phyloP scores from a whole-genome alignment of 1,140 invertebrate species.

The Euglossa dilemma region DNA sequence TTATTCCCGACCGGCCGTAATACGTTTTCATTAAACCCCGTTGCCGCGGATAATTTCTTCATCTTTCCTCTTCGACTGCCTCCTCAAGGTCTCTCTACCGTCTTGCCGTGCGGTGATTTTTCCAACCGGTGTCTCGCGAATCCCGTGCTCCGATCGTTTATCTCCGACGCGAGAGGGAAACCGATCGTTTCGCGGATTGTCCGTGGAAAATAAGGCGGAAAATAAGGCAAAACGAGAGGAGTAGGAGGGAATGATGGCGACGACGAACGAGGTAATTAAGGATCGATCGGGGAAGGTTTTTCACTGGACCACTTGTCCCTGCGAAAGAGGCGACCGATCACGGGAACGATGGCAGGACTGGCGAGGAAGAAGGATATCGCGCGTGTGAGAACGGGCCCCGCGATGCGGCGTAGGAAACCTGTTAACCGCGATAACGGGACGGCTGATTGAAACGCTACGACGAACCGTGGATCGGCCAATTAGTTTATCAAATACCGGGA shows the following conservation, averaged over 20 bases:
- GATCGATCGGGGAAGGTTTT: not conserved
- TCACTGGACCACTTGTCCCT: not conserved
- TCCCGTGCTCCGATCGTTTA: too few relatives aligned
- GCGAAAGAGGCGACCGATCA: not conserved
- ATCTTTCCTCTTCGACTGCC: not conserved
- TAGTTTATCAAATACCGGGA: slow-evolving; percentile 66
- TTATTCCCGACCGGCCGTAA: slow-evolving; percentile 5
- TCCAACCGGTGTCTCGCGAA: too few relatives aligned
- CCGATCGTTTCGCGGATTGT: too few relatives aligned
- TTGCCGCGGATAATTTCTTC: slow-evolving; percentile 8
- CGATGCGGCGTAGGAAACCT: slow-evolving; percentile 15
- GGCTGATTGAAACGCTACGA: slow-evolving; percentile 57
- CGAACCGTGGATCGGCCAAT: slow-evolving; percentile 52
- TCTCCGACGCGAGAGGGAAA: too few relatives aligned
- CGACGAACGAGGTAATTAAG: slow-evolving; percentile 22
- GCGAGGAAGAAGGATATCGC: not conserved
- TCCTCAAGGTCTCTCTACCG: not conserved
- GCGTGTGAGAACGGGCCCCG: slow-evolving; percentile 29
- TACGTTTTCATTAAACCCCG: slow-evolving; percentile 4
- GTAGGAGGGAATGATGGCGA: too few relatives aligned
- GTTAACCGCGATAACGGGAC: slow-evolving; percentile 65
- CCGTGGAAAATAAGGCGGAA: too few relatives aligned
- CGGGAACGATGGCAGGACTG: not conserved
- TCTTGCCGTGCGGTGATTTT: too few relatives aligned
- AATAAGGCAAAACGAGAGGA: too few relatives aligned